phyloP scores from a whole-genome alignment of 2,113 vertebrate species.

The Pseudorhombus dupliciocellatus region DNA sequence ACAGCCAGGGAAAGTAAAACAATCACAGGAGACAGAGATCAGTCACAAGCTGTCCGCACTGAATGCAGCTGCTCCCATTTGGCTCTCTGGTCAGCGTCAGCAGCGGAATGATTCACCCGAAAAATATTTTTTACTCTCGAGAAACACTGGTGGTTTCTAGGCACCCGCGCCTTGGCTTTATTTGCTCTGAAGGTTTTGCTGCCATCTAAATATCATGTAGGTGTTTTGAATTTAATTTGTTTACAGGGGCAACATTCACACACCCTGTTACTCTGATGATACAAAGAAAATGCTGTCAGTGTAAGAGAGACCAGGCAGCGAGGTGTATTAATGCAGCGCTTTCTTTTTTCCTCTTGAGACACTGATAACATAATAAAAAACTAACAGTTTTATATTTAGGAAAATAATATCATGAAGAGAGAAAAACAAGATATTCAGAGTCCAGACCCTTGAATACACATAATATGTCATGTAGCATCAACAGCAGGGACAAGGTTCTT shows the following conservation, averaged over 20 bases:
- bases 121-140: neutral
- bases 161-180: neutral
- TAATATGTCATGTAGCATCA: neutral
- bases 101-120: slow-evolving; percentile 8
- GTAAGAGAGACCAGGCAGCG: too few species aligned
- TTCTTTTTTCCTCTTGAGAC: too few species aligned
- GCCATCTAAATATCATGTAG: neutral
- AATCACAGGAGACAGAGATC: slow-evolving; percentile 39
- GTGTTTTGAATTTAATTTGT: neutral
- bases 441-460: neutral
- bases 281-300: too few species aligned
- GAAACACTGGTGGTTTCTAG: neutral
- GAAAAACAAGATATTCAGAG: neutral
- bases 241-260: too few species aligned
- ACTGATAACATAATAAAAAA: too few species aligned
- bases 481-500: neutral
- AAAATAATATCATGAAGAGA: too few species aligned
- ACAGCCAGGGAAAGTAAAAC: slow-evolving; percentile 54
- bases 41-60: slow-evolving; percentile 47
- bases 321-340: too few species aligned
- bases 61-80: slow-evolving; percentile 10
- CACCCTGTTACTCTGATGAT: too few species aligned
- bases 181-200: neutral
- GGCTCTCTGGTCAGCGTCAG: neutral
- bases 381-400: too few species aligned